Conservation (phyloP, 1,140 invertebrate genomes). For the Pogonomyrmex barbatus region DNA sequence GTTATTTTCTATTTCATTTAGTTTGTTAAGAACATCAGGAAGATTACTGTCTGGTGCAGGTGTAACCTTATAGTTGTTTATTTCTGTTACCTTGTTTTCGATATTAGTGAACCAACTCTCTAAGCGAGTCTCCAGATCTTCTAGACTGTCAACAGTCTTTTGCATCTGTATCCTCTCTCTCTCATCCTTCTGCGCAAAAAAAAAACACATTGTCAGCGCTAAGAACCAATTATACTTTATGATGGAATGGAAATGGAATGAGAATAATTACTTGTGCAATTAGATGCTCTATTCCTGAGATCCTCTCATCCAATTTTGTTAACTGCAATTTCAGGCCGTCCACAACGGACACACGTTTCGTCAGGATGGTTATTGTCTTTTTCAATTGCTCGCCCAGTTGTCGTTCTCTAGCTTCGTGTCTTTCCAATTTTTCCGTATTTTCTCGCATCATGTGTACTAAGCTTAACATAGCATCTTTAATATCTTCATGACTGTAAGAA, state of each 20-base stretch:
- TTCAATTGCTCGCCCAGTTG: slow-evolving; percentile 92
- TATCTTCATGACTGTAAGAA: slow-evolving; percentile 91
- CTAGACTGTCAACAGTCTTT: slow-evolving; percentile 89
- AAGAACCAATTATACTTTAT: neutral
- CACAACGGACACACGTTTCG: slow-evolving; percentile 90
- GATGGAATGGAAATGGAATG: slow-evolving; percentile 8
- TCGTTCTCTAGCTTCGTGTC: slow-evolving; percentile 93
- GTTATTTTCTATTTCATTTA: slow-evolving; percentile 82
- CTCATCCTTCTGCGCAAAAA: slow-evolving; percentile 88
- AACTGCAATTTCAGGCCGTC: slow-evolving; percentile 90
- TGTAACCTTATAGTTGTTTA: slow-evolving; percentile 47
- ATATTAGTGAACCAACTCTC: slow-evolving; percentile 86
- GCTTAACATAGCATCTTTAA: slow-evolving; percentile 92
- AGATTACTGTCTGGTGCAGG: slow-evolving; percentile 82
- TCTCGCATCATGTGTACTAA: slow-evolving; percentile 93
- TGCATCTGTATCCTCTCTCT: slow-evolving; percentile 89
- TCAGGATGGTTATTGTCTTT: slow-evolving; percentile 90
- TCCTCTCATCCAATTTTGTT: slow-evolving; percentile 89
- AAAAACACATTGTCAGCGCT: neutral
- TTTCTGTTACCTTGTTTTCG: slow-evolving; percentile 86
- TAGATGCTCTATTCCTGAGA: slow-evolving; percentile 89
- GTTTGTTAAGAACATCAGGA: slow-evolving; percentile 85
- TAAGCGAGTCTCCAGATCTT: slow-evolving; percentile 89
- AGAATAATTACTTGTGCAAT: slow-evolving; percentile 80
- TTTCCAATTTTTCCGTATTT: slow-evolving; percentile 93